A percentile compares a stretch with the other conserved stretches of the same genome.
Conservation (phyloP, 2,888 invertebrate genomes). For the Diachrysia chrysitis region DNA sequence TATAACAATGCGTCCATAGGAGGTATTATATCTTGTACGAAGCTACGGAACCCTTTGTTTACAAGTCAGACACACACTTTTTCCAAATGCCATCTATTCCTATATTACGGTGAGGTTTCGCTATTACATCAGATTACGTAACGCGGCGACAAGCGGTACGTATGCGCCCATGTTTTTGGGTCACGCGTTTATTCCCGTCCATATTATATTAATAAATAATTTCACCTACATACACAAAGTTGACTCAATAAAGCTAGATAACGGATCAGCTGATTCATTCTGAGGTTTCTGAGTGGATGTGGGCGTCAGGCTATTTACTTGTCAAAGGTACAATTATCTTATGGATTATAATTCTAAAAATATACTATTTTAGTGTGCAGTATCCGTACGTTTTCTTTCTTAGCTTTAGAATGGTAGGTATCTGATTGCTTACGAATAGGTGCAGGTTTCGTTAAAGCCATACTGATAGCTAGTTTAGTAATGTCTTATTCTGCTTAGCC, state of each 20-base stretch:
- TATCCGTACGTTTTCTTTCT: neutral
- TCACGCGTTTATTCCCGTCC: constrained; percentile 31
- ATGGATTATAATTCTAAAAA: neutral
- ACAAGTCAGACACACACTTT: neutral
- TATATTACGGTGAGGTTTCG: constrained; percentile 22
- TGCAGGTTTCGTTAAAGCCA: too few relatives aligned
- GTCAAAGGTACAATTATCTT: neutral
- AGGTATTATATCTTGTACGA: too few relatives aligned
- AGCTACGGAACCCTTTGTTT: neutral
- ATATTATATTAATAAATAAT: constrained; percentile 37
- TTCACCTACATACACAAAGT: neutral
- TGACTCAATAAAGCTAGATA: neutral
- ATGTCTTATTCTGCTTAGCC: too few relatives aligned
- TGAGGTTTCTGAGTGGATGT: neutral
- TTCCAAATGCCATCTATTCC: constrained; percentile 30
- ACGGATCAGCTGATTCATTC: constrained; percentile 3
- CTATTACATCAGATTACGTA: constrained; percentile 32
- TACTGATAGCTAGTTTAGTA: too few relatives aligned
- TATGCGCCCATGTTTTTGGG: constrained; percentile 34
- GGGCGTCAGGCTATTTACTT: neutral
- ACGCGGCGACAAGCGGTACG: constrained; percentile 24
- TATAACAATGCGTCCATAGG: too few relatives aligned
- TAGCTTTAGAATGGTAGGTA: too few relatives aligned
- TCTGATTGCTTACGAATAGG: too few relatives aligned
- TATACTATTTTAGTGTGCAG: neutral